These are phyloP conservation scores for Colossoma macropomum DNA, from an alignment of 2,113 vertebrate species.

Conservation along the genomic window DNA sequence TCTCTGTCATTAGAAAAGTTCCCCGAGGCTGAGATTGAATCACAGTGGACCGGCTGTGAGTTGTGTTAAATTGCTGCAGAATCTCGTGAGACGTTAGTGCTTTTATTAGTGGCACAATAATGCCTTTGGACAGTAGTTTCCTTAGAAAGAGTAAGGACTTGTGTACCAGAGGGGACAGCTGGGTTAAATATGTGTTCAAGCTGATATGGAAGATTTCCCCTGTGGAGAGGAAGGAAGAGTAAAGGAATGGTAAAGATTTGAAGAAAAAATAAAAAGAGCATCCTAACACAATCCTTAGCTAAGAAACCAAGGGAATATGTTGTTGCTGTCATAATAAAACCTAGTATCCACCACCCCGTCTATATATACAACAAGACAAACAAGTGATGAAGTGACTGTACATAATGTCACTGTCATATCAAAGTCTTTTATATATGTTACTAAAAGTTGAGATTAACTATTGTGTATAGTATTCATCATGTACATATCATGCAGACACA, in stretches of 20 bases:
- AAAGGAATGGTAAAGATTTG: neutral
- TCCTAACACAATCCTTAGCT: neutral
- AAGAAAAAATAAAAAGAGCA: neutral
- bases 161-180: neutral
- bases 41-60: neutral
- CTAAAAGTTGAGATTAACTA: no score
- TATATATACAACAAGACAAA: no score
- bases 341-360: no score
- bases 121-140: conserved; percentile 28
- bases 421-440: no score
- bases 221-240: conserved; percentile 17
- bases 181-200: conserved; percentile 8
- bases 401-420: no score
- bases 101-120: conserved; percentile 8
- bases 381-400: no score
- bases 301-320: no score
- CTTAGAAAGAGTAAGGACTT: neutral
- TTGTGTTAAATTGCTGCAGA: conserved; percentile 7
- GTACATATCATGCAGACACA: no score
- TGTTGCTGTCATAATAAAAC: no score
- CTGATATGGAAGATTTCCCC: conserved; percentile 23
- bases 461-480: no score
- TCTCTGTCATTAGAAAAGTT: neutral
- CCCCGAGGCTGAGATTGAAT: neutral
- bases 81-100: neutral